Percentiles rank a stretch among this genome's conserved stretches.
Evolutionary conservation across 2,888 invertebrate genomes (phyloP).

Genomic region (Marronus borbonicus): DNA sequence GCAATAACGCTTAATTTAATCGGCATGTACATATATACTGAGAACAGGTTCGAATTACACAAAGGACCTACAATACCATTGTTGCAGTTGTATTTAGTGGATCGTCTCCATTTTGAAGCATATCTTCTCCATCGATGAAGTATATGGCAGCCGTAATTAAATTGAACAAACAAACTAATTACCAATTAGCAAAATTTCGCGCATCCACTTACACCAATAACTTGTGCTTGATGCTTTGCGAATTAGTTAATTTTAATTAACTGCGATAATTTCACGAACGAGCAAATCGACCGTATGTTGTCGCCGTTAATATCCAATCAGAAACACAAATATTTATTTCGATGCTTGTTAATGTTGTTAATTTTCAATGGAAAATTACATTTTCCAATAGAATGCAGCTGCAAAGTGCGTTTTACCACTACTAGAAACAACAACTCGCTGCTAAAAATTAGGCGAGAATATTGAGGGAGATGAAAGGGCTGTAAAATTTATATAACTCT

Average conservation of each 20-base stretch:
- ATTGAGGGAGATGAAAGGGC: not conserved
- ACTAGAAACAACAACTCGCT: constrained; percentile 5
- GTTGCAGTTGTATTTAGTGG: constrained; percentile 8
- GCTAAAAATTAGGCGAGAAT: not conserved
- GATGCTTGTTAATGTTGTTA: constrained; percentile 44
- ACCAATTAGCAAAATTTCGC: constrained; percentile 59
- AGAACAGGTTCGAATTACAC: not conserved
- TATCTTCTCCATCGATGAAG: constrained; percentile 17
- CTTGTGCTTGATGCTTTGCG: constrained; percentile 61
- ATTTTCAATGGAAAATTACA: constrained; percentile 37
- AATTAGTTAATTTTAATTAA: constrained; percentile 63
- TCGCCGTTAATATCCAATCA: constrained; percentile 48
- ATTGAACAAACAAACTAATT: constrained; percentile 56
- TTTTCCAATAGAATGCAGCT: constrained; percentile 11
- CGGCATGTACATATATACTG: too few species aligned
- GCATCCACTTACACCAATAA: constrained; percentile 57
- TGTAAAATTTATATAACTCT: too few species aligned
- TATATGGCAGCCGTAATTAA: constrained; percentile 52
- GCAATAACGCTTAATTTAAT: constrained; percentile 56
- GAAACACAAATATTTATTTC: constrained; percentile 47
- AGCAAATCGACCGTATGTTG: constrained; percentile 48
- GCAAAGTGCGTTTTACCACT: constrained; percentile 7
- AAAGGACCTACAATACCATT: not conserved
- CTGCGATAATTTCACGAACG: constrained; percentile 57
- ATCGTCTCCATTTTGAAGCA: not conserved